Conservation (phyloP, 2,797 vertebrate species). For the Sebastes diaconus region DNA sequence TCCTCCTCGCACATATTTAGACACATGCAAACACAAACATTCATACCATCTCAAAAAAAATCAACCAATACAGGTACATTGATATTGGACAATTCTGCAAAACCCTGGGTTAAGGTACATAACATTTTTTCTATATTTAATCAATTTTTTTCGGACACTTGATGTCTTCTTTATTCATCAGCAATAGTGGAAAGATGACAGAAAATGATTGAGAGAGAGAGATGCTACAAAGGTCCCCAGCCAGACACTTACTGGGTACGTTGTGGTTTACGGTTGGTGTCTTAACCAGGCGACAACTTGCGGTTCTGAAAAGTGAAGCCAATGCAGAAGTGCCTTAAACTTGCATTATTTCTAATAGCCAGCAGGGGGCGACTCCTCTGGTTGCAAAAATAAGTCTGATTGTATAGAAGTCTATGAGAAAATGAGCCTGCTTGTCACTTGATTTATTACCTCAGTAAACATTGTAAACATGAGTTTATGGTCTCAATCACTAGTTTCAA, state of each 20-base stretch:
- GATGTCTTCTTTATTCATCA: background rate
- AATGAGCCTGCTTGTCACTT: too few relatives aligned
- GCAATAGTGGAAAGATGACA: background rate
- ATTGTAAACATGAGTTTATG: too few relatives aligned
- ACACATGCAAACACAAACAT: conserved; percentile 13
- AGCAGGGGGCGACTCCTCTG: background rate
- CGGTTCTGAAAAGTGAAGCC: fast-evolving
- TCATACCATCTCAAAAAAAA: background rate
- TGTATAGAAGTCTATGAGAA: too few relatives aligned
- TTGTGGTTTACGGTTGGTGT: background rate
- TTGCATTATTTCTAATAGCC: background rate
- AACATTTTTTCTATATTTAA: background rate
- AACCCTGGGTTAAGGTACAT: background rate
- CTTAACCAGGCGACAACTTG: background rate
- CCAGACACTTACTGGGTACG: background rate
- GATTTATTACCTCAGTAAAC: too few relatives aligned
- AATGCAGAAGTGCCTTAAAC: background rate
- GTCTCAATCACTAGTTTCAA: fast-evolving
- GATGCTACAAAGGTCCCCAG: background rate
- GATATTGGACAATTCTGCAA: background rate
- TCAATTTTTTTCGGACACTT: background rate
- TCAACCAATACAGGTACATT: background rate
- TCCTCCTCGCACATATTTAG: background rate
- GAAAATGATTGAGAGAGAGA: background rate
- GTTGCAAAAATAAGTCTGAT: fast-evolving